These are phyloP conservation scores for Merodon equestris DNA, from an alignment of 2,888 invertebrate genomes.

Conservation along the genomic window DNA sequence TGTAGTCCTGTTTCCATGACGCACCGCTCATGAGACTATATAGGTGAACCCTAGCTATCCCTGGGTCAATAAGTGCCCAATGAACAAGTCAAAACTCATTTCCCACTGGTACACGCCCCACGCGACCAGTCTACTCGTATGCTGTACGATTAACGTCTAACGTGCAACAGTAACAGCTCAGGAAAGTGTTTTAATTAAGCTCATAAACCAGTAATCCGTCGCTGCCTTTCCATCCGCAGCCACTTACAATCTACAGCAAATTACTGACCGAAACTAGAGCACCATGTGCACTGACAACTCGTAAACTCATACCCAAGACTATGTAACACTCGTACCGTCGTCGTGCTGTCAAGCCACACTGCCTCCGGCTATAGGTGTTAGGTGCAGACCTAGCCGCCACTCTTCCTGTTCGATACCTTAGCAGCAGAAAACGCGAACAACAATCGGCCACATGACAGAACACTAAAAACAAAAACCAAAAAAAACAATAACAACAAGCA, in stretches of 20 bases:
- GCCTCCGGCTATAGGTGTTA: conserved; percentile 48
- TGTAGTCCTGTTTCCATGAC: no score
- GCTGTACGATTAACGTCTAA: not conserved
- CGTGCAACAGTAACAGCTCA: conserved; percentile 12
- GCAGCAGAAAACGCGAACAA: conserved; percentile 38
- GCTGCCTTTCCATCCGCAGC: conserved; percentile 3
- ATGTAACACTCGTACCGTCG: conserved; percentile 22
- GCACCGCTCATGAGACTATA: no score
- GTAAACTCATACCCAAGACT: conserved; percentile 10
- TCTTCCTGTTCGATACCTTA: conserved; percentile 53
- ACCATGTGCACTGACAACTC: conserved; percentile 27
- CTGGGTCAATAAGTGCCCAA: no score
- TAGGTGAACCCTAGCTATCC: no score
- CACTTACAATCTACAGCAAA: conserved; percentile 8
- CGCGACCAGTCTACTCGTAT: not conserved
- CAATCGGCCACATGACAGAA: conserved; percentile 32
- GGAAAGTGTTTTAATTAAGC: conserved; percentile 29
- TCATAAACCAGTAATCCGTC: conserved; percentile 16
- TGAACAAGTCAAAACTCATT: no score
- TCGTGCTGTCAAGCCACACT: conserved; percentile 6
- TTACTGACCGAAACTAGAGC: conserved; percentile 30
- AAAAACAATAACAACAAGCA: no score
- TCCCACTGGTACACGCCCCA: not conserved
- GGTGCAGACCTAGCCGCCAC: conserved; percentile 27
- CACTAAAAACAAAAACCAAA: conserved; percentile 10